phyloP scores from a whole-genome alignment of 2,113 vertebrate species.

The Ochotona curzoniae region DNA sequence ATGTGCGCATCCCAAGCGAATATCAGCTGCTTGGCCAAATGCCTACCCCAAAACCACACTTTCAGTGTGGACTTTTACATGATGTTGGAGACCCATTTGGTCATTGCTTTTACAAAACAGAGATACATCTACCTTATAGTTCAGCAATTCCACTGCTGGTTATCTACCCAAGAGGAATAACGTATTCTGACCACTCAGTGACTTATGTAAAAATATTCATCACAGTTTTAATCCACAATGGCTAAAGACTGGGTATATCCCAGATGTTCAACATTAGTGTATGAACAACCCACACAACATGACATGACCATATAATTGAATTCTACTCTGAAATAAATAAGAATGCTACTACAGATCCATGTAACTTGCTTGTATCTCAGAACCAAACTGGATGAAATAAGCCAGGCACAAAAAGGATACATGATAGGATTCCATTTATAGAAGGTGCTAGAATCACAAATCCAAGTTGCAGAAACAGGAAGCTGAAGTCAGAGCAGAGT shows the following conservation, averaged over 20 bases:
- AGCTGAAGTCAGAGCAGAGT: neutral
- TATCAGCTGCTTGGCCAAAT: no score
- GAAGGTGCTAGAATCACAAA: neutral
- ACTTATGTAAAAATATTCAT: neutral
- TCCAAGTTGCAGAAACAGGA: neutral
- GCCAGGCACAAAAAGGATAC: neutral
- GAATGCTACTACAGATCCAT: neutral
- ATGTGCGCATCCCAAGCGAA: no score
- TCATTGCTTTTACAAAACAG: conserved; percentile 18
- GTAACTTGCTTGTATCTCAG: neutral
- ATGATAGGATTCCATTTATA: fast-evolving
- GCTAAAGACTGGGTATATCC: neutral
- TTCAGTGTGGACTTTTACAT: neutral
- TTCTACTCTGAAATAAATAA: neutral
- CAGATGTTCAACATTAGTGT: neutral
- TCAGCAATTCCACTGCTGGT: neutral
- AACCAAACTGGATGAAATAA: neutral
- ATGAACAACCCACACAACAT: neutral
- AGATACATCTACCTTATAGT: neutral
- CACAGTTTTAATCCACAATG: neutral
- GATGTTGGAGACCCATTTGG: neutral
- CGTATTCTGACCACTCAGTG: neutral
- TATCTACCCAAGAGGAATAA: neutral
- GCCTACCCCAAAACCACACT: neutral
- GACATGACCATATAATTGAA: neutral